Evolutionary conservation across 2,888 invertebrate species (phyloP).

Genomic region (Lithosia quadra): DNA sequence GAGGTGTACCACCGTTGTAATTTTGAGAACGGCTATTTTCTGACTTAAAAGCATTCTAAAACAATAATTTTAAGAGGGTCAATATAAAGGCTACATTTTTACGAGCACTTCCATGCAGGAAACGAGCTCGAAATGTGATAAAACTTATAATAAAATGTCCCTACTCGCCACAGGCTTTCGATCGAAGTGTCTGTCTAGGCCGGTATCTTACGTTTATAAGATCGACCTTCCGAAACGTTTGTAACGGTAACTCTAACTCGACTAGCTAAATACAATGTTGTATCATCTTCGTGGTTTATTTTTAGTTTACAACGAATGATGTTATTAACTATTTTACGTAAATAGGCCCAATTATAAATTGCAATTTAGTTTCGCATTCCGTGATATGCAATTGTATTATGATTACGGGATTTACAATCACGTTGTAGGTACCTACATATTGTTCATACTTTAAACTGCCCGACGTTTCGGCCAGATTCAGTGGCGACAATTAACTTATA

Average conservation of each 20-base stretch:
- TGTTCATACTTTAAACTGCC: neutral
- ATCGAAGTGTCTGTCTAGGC: conserved; percentile 22
- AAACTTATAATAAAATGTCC: conserved; percentile 19
- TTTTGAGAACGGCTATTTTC: conserved; percentile 7
- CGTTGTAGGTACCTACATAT: neutral
- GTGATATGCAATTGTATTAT: neutral
- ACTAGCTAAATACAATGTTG: conserved; percentile 3
- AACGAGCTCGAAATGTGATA: conserved; percentile 6
- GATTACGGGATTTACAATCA: neutral
- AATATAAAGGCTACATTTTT: neutral
- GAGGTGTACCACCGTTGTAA: conserved; percentile 15
- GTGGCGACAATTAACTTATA: neutral
- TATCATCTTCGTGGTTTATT: neutral
- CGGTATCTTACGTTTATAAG: conserved; percentile 1
- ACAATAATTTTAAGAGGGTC: neutral
- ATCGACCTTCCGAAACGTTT: conserved; percentile 15
- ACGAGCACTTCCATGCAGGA: neutral
- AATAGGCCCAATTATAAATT: neutral
- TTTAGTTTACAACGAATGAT: neutral
- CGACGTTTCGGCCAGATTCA: neutral
- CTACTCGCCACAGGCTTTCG: conserved; percentile 13
- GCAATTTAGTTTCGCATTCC: neutral
- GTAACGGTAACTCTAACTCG: conserved; percentile 9
- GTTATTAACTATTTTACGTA: neutral
- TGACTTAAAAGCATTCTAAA: conserved; percentile 1